phyloP scores from a whole-genome alignment of 2,888 invertebrate species.

The Eledone cirrhosa region DNA sequence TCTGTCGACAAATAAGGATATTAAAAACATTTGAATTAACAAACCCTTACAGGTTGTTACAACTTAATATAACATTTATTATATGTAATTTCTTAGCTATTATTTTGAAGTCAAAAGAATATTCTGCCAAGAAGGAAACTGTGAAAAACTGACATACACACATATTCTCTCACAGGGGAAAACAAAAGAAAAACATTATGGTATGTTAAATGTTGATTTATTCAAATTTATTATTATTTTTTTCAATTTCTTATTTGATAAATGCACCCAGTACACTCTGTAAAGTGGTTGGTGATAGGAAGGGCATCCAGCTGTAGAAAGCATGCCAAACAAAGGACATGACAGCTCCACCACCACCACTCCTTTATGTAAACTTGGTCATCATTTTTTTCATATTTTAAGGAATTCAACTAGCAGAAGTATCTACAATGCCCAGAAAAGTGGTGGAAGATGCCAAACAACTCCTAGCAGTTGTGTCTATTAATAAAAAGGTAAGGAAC shows the following conservation, averaged over 20 bases:
- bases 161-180: constrained; percentile 65
- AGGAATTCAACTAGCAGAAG: constrained; percentile 66
- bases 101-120: constrained; percentile 59
- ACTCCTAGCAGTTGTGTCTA: constrained; percentile 45
- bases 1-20: too few relatives aligned
- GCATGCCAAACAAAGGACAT: too few relatives aligned
- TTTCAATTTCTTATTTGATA: neutral
- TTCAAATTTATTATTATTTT: too few relatives aligned
- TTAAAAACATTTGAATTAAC: too few relatives aligned
- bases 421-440: constrained; percentile 63
- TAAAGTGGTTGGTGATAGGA: too few relatives aligned
- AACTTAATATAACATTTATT: too few relatives aligned
- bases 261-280: too few relatives aligned
- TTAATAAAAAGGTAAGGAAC: constrained; percentile 48
- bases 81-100: constrained; percentile 48
- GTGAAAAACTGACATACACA: constrained; percentile 59
- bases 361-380: too few relatives aligned
- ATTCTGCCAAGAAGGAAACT: constrained; percentile 50
- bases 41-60: too few relatives aligned
- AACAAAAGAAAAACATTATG: constrained; percentile 60
- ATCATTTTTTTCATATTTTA: constrained; percentile 29
- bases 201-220: too few relatives aligned
- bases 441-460: constrained; percentile 62
- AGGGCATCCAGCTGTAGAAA: too few relatives aligned
- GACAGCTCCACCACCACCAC: too few relatives aligned